Evolutionary conservation across 2,888 invertebrate genomes (phyloP).

Genomic region (Cylloceria caligata): DNA sequence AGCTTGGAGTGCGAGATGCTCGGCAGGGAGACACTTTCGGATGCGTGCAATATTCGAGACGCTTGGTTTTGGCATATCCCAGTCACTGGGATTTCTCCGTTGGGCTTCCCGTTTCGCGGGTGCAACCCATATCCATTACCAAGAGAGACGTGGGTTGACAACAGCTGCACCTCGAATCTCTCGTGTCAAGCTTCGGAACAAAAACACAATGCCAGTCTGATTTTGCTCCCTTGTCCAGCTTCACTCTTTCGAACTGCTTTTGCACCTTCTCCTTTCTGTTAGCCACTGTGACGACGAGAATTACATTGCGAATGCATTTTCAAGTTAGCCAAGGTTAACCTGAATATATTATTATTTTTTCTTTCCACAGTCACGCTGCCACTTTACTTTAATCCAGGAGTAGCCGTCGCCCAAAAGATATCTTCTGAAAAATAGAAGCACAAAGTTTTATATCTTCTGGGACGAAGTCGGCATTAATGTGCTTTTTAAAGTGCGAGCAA

Average conservation of each 20-base stretch:
- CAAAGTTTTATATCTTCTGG: constrained; percentile 3
- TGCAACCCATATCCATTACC: constrained; percentile 76
- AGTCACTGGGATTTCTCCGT: constrained; percentile 45
- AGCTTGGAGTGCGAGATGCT: constrained; percentile 32
- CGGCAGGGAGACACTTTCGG: constrained; percentile 41
- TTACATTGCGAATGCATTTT: constrained; percentile 37
- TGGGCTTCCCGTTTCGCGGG: constrained; percentile 68
- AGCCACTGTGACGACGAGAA: constrained; percentile 15
- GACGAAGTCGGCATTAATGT: constrained; percentile 20
- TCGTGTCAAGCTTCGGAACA: constrained; percentile 73
- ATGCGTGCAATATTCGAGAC: constrained; percentile 54
- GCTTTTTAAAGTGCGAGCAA: constrained; percentile 21
- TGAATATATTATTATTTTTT: constrained; percentile 5
- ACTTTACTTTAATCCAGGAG: background rate
- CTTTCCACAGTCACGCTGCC: background rate
- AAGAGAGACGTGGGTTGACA: constrained; percentile 73
- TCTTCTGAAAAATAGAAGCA: background rate
- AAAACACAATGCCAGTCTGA: constrained; percentile 78
- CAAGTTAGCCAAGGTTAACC: background rate
- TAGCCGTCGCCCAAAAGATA: background rate
- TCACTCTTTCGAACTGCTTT: constrained; percentile 44
- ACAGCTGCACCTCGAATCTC: constrained; percentile 73
- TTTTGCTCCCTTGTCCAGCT: constrained; percentile 72
- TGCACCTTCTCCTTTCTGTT: constrained; percentile 13
- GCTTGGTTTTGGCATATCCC: constrained; percentile 58